Conservation (phyloP, 2,888 invertebrate genomes). For the Melitaea athalia region DNA sequence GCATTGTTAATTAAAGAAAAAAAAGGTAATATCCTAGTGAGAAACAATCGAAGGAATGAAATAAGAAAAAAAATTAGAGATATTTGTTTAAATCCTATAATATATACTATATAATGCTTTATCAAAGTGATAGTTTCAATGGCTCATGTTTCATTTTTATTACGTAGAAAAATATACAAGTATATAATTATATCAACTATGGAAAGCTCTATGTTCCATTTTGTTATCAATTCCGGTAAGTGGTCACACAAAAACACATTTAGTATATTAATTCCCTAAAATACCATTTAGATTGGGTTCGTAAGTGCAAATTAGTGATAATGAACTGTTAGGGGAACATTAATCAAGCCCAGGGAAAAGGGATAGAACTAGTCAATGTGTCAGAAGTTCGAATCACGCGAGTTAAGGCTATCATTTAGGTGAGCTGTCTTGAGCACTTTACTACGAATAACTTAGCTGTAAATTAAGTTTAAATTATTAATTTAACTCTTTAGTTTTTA, state of each 20-base stretch:
- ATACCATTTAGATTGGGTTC: slow-evolving; percentile 13
- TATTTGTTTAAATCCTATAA: neutral
- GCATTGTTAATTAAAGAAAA: neutral
- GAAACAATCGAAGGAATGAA: neutral
- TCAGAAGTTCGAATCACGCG: slow-evolving; percentile 20
- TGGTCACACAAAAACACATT: slow-evolving; percentile 24
- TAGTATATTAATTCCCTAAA: slow-evolving; percentile 17
- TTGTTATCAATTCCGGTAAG: slow-evolving; percentile 6
- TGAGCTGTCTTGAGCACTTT: slow-evolving; percentile 15
- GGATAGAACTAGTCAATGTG: slow-evolving; percentile 30
- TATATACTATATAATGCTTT: neutral
- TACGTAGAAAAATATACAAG: neutral
- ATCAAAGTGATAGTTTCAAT: neutral
- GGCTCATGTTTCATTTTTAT: neutral
- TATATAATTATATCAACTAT: neutral
- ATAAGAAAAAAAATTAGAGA: neutral
- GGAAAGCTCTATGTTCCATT: neutral
- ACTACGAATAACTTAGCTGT: slow-evolving; percentile 12
- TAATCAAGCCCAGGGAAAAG: slow-evolving; percentile 32
- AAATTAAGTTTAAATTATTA: slow-evolving; percentile 9
- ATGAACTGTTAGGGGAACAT: slow-evolving; percentile 33
- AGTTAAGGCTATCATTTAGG: slow-evolving; percentile 27
- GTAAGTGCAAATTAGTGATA: slow-evolving; percentile 27
- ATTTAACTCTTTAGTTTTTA: neutral
- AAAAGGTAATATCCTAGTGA: neutral